Conservation (phyloP, 2,888 invertebrate genomes). For the Microctonus brassicae region DNA sequence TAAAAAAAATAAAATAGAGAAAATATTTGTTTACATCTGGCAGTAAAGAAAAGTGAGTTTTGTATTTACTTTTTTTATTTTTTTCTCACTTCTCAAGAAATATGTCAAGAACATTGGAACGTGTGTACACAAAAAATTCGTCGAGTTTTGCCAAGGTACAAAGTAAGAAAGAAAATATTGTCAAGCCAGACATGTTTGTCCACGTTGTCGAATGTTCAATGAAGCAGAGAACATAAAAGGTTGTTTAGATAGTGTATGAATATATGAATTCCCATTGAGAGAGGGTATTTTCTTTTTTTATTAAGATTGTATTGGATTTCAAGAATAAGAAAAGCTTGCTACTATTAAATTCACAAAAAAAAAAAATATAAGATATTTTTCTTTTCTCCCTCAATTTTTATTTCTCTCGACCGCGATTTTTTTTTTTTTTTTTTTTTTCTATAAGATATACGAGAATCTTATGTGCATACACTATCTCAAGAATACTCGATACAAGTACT, state of each 20-base stretch:
- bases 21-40: neutral
- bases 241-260: neutral
- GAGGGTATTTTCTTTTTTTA: neutral
- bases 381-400: neutral
- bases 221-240: neutral
- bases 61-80: neutral
- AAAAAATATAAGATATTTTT: neutral
- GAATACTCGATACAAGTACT: neutral
- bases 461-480: neutral
- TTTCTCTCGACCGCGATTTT: neutral
- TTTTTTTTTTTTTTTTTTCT: neutral
- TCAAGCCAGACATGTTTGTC: neutral
- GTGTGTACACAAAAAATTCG: neutral
- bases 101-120: neutral
- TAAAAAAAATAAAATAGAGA: neutral
- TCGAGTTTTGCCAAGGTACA: neutral
- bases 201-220: neutral
- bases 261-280: neutral
- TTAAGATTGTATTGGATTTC: neutral
- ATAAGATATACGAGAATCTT: neutral
- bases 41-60: neutral
- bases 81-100: conserved; percentile 2
- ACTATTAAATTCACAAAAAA: neutral
- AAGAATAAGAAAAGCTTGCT: neutral
- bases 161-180: conserved; percentile 18